These are phyloP conservation scores for Passerina amoena DNA, from an alignment of 2,113 vertebrate species.

Conservation along the genomic window DNA sequence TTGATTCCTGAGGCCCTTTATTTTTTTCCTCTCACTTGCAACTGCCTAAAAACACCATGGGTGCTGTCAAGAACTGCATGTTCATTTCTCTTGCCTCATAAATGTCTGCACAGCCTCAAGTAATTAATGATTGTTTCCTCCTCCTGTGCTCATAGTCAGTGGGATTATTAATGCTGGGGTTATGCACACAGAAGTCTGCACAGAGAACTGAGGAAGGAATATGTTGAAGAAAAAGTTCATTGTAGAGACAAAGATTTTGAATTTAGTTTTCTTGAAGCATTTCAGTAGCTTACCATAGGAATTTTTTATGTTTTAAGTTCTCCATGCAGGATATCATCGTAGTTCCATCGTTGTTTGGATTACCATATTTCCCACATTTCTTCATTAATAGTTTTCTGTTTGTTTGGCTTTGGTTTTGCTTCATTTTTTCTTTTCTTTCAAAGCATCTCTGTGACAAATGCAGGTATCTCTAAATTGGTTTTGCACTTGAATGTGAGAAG, in stretches of 20 bases:
- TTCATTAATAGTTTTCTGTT: neutral
- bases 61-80: neutral
- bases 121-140: neutral
- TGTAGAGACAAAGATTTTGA: neutral
- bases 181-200: neutral
- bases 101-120: neutral
- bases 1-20: neutral
- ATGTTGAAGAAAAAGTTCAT: neutral
- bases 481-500: neutral
- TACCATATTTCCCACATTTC: neutral
- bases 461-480: neutral
- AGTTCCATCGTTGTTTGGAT: neutral
- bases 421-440: neutral
- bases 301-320: neutral
- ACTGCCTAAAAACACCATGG: neutral
- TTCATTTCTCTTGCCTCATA: neutral
- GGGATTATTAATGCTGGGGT: neutral
- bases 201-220: neutral
- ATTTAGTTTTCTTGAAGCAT: neutral
- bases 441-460: neutral
- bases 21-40: fast-evolving
- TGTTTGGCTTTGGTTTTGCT: neutral
- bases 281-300: neutral
- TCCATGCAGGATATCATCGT: neutral
- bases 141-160: neutral